These are phyloP conservation scores for Agriotes lineatus DNA, from an alignment of 2,888 invertebrate genomes.

Conservation along the genomic window DNA sequence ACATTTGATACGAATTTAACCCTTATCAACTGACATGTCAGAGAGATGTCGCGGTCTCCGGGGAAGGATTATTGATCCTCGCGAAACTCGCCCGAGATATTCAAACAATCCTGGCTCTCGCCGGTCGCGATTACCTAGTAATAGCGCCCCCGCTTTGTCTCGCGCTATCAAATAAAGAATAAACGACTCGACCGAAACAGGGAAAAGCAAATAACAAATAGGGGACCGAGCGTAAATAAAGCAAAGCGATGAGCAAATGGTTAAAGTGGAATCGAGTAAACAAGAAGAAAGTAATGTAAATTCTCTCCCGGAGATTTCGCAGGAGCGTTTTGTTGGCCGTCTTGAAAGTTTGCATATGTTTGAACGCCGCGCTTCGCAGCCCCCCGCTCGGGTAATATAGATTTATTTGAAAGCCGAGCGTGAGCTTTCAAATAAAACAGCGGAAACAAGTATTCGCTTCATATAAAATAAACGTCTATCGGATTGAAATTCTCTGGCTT, in stretches of 20 bases:
- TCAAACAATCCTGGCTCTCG: conserved; percentile 48
- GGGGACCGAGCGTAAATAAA: conserved; percentile 37
- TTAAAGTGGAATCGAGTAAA: conserved; percentile 40
- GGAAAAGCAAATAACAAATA: conserved; percentile 36
- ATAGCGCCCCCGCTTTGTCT: conserved; percentile 34
- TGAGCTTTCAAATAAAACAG: conserved; percentile 41
- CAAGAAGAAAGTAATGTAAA: conserved; percentile 38
- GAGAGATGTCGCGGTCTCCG: conserved; percentile 43
- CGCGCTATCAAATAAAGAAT: conserved; percentile 40
- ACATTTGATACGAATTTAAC: conserved; percentile 63
- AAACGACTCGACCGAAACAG: conserved; percentile 39
- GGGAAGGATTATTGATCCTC: conserved; percentile 51
- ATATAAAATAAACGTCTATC: conserved; percentile 41
- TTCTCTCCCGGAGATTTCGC: conserved; percentile 27
- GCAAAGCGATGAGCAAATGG: conserved; percentile 41
- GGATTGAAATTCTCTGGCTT: conserved; percentile 38
- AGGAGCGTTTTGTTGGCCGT: conserved; percentile 33
- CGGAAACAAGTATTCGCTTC: conserved; percentile 42
- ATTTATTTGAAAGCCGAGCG: conserved; percentile 40
- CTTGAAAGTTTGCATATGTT: conserved; percentile 42
- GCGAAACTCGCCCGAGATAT: conserved; percentile 50
- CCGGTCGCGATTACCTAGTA: conserved; percentile 44
- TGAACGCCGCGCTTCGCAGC: conserved; percentile 30
- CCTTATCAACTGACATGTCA: conserved; percentile 61
- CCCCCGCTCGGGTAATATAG: conserved; percentile 36